Percentiles rank a stretch among this genome's conserved stretches.
Evolutionary conservation across 2,888 invertebrate species (phyloP).

Genomic region (Synergus gifuensis): DNA sequence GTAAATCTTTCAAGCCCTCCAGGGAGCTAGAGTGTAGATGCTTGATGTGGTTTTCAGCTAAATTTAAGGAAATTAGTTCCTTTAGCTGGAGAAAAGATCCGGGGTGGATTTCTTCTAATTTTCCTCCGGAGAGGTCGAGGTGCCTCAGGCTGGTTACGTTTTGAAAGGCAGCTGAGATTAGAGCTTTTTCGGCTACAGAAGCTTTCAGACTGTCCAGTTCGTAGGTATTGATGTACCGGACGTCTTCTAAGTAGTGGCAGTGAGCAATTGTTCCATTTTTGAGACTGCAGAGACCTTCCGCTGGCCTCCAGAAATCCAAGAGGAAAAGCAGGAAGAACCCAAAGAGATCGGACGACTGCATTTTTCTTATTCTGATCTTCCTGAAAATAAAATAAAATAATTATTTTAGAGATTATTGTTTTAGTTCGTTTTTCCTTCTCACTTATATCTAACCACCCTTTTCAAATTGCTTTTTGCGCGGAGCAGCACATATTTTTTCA

Average conservation of each 20-base stretch:
- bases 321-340: conserved; percentile 62
- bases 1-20: conserved; percentile 80
- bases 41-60: conserved; percentile 82
- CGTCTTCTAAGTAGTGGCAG: conserved; percentile 69
- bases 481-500: too few species aligned
- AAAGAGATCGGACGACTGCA: conserved; percentile 62
- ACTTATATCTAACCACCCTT: too few species aligned
- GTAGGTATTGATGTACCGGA: conserved; percentile 64
- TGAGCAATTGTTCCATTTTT: conserved; percentile 62
- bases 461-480: too few species aligned
- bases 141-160: conserved; percentile 82
- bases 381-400: conserved; percentile 52
- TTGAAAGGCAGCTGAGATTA: conserved; percentile 74
- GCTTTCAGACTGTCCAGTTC: conserved; percentile 64
- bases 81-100: conserved; percentile 81
- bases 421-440: too few species aligned
- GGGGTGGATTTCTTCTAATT: conserved; percentile 80
- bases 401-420: not conserved
- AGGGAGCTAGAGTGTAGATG: conserved; percentile 80
- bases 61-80: conserved; percentile 81
- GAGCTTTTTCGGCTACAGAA: conserved; percentile 49
- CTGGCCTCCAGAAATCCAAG: conserved; percentile 50
- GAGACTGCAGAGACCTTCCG: conserved; percentile 62
- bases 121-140: conserved; percentile 83
- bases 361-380: conserved; percentile 57